A percentile compares a stretch with the other conserved stretches of the same genome.
Conservation (phyloP, 2,888 invertebrate species). For the Andrena fulva region DNA sequence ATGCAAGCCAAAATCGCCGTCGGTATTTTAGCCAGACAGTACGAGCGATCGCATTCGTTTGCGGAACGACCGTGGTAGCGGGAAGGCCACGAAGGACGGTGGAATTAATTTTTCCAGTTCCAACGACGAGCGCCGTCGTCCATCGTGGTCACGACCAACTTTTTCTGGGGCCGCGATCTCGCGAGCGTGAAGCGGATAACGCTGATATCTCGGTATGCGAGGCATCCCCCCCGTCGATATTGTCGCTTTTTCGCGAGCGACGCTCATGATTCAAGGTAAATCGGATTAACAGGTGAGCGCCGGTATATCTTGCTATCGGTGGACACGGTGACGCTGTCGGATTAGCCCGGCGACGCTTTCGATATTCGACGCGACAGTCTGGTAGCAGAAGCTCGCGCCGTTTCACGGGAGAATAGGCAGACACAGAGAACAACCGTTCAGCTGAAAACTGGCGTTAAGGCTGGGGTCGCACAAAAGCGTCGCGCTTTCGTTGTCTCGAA, state of each 20-base stretch:
- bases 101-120: conserved; percentile 63
- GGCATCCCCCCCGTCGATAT: conserved; percentile 7
- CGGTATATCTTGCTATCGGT: conserved; percentile 36
- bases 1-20: conserved; percentile 10
- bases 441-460: background rate
- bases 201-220: conserved; percentile 11
- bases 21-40: conserved; percentile 57
- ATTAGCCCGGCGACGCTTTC: conserved; percentile 43
- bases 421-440: background rate
- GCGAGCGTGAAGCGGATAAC: conserved; percentile 6
- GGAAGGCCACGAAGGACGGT: conserved; percentile 11
- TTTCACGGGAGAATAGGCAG: background rate
- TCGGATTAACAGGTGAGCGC: conserved; percentile 61
- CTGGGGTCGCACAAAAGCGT: background rate
- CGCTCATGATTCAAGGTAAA: conserved; percentile 45
- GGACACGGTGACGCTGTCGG: conserved; percentile 36
- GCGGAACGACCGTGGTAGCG: conserved; percentile 40
- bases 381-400: background rate
- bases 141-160: conserved; percentile 32
- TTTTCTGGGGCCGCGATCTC: conserved; percentile 21
- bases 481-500: background rate
- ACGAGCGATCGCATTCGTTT: conserved; percentile 58
- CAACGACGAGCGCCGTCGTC: conserved; percentile 37
- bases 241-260: conserved; percentile 26
- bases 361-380: conserved; percentile 25